Evolutionary conservation across 2,797 vertebrate species (phyloP), one percentile per base, ranked within the genome.

Genomic region (Melanotaenia trifasciata): DNA sequence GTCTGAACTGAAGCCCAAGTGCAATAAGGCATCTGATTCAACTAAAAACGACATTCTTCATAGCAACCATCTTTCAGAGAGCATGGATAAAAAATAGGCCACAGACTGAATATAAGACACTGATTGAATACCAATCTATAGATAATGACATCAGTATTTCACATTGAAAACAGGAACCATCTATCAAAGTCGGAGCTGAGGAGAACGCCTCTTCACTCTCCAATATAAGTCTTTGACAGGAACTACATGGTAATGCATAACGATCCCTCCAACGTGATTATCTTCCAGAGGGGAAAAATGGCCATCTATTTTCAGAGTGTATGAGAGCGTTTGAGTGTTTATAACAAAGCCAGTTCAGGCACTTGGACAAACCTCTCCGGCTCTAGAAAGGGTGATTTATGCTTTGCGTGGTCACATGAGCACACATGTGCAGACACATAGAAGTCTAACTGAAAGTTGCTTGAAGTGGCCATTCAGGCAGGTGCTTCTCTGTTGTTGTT

Each of bases 181-280:
- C 80, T 83, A 84, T 92, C 86, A 89, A 86, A 89, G 88, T 90
- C 89, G 78, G 75, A 67, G 84, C 70, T 12, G 84, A 83, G 77
- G 74, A 86, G 88, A 62, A 89, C 56, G 72, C 83, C 84, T 87
- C 87, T 70, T 86, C 83, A 80, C 87, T 87, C 86, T 71, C 81
- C 82, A 78, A 43, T 86, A 67, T 63, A 79, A 78, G 69, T 78
- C 58, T 88, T 79, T 88, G 88, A 85, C 79, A 76, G 89, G 85
- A 90, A 90, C 84, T 83, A 84, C 85, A 84, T 87, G 85, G 86
- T 86, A 87, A 91, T 88, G 89, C 76, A 76, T 84, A 90, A 88
- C 70, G 85, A 90, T 87, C 62, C 83, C 72, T 67, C n/a, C 35
- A 84, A 90, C 90, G 80, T 11, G 68, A 90, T 91, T 90, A 92